These are phyloP conservation scores for Eristalinus sepulchralis DNA, from an alignment of 2,888 invertebrate genomes.

Conservation along the genomic window DNA sequence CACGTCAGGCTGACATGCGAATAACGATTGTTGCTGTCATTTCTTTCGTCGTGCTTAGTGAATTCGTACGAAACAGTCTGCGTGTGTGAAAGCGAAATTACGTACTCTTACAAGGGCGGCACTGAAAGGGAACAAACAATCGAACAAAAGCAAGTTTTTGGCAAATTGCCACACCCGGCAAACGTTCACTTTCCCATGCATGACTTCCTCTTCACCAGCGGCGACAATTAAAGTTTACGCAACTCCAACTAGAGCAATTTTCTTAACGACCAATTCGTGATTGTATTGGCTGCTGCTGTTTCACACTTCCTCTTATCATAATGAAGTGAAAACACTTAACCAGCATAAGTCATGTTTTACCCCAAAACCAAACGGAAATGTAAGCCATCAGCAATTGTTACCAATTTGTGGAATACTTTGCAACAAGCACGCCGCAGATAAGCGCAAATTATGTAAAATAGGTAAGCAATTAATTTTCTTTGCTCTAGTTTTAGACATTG, in stretches of 20 bases:
- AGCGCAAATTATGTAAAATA: constrained; percentile 78
- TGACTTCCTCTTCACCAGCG: background rate
- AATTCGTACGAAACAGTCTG: constrained; percentile 7
- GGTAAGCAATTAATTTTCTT: constrained; percentile 79
- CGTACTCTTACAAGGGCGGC: constrained; percentile 20
- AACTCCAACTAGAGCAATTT: background rate
- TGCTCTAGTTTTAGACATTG: constrained; percentile 77
- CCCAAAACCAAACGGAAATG: background rate
- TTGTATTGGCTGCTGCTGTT: constrained; percentile 4
- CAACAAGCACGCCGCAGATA: constrained; percentile 62
- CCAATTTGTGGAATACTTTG: constrained; percentile 49
- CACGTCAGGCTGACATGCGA: constrained; percentile 42
- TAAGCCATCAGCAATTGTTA: constrained; percentile 44
- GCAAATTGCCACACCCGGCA: constrained; percentile 39
- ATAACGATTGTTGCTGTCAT: constrained; percentile 35
- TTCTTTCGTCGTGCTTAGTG: constrained; percentile 46
- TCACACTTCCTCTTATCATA: background rate
- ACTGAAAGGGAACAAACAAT: background rate
- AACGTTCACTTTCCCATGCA: background rate
- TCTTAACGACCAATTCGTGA: background rate
- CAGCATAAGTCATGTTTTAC: constrained; percentile 16
- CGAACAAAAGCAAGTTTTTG: constrained; percentile 10
- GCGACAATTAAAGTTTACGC: background rate
- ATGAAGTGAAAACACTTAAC: constrained; percentile 27
- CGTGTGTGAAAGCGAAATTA: constrained; percentile 66